Evolutionary conservation across 2,888 invertebrate genomes (phyloP).

Genomic region (Lathronympha strigana): DNA sequence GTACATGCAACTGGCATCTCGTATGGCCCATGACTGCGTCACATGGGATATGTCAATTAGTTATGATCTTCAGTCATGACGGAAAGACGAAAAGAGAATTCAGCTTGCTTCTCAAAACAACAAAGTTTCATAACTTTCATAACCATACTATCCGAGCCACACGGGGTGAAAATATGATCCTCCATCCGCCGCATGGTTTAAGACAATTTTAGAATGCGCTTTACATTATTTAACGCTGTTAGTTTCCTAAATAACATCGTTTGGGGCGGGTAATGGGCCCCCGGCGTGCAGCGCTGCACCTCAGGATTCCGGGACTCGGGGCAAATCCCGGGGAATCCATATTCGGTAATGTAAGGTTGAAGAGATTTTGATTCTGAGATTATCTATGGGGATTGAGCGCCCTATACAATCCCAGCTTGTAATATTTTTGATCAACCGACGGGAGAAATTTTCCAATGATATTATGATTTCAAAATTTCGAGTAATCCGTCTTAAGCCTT

Average conservation of each 20-base stretch:
- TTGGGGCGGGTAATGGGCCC: not conserved
- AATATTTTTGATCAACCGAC: not conserved
- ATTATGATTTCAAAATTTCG: not conserved
- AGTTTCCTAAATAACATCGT: slow-evolving; percentile 6
- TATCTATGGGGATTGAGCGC: not conserved
- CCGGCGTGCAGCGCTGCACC: slow-evolving; percentile 10
- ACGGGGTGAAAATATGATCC: not conserved
- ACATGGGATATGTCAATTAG: too few species aligned
- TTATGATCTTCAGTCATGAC: too few species aligned
- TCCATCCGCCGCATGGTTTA: not conserved
- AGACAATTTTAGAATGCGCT: slow-evolving; percentile 1
- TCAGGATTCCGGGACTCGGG: not conserved
- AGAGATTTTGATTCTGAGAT: slow-evolving; percentile 8
- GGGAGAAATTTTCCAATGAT: not conserved
- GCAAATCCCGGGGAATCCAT: slow-evolving; percentile 4
- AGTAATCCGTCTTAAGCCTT: not conserved
- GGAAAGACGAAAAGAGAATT: too few species aligned
- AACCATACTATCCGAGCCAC: not conserved
- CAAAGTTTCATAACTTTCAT: too few species aligned
- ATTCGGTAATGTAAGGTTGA: slow-evolving; percentile 5
- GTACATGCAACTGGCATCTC: too few species aligned
- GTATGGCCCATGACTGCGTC: too few species aligned
- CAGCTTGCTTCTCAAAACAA: not conserved
- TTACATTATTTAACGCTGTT: slow-evolving; percentile 8
- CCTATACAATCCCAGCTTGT: not conserved